phyloP scores from a whole-genome alignment of 1,140 invertebrate species.

The Drosophila arawakana region DNA sequence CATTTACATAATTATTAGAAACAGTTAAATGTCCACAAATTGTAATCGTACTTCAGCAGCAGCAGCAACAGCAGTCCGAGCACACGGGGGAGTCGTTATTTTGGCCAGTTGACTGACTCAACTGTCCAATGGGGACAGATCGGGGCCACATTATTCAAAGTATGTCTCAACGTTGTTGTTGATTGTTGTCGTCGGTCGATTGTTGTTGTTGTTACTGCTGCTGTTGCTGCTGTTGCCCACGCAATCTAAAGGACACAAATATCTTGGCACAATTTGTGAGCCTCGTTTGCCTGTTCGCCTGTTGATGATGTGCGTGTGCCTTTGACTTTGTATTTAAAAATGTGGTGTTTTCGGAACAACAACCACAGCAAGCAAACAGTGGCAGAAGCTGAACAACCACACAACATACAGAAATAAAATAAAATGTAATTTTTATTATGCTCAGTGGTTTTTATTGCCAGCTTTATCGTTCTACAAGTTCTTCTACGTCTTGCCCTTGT shows the following conservation, averaged over 20 bases:
- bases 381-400: constrained; percentile 12
- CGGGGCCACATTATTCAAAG: constrained; percentile 64
- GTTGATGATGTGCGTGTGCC: constrained; percentile 71
- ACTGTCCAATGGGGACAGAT: constrained; percentile 28
- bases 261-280: constrained; percentile 68
- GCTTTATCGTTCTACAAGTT: constrained; percentile 81
- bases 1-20: constrained; percentile 83
- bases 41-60: constrained; percentile 56
- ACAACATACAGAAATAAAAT: constrained; percentile 71
- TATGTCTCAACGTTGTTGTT: constrained; percentile 25
- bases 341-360: constrained; percentile 47
- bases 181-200: not conserved
- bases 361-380: not conserved
- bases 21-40: constrained; percentile 83
- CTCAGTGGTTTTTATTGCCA: constrained; percentile 81
- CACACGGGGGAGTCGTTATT: constrained; percentile 72
- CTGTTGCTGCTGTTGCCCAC: constrained; percentile 49
- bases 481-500: constrained; percentile 42
- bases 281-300: constrained; percentile 22
- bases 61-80: constrained; percentile 43
- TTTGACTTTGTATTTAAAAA: constrained; percentile 75
- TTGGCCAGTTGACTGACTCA: constrained; percentile 23
- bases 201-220: not conserved
- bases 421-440: constrained; percentile 83
- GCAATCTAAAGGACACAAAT: constrained; percentile 67